Conservation (phyloP, 1,140 invertebrate genomes). For the Orussus abietinus region DNA sequence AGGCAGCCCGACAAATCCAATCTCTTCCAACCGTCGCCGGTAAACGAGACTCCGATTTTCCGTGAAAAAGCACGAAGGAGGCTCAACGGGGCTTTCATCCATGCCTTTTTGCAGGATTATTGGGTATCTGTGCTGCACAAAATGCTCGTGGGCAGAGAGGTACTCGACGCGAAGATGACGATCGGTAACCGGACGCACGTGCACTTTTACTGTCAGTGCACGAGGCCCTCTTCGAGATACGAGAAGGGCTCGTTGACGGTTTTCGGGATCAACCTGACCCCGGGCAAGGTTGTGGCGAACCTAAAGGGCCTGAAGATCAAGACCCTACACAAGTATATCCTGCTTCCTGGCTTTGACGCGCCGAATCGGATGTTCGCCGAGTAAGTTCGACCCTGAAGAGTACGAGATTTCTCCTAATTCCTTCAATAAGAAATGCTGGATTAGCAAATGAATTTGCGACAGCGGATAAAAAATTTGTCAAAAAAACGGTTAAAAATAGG, state of each 20-base stretch:
- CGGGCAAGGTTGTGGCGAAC: slow-evolving; percentile 21
- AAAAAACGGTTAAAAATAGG: too few species aligned
- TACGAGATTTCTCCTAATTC: background rate
- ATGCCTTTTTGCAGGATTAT: slow-evolving; percentile 50
- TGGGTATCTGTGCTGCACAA: slow-evolving; percentile 55
- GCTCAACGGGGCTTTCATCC: too few species aligned
- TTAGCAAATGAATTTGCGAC: too few species aligned
- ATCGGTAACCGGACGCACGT: slow-evolving; percentile 34
- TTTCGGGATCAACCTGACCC: slow-evolving; percentile 46
- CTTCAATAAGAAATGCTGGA: too few species aligned
- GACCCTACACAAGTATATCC: slow-evolving; percentile 38
- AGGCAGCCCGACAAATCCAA: slow-evolving; percentile 38
- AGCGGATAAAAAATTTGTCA: too few species aligned
- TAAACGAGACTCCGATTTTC: too few species aligned
- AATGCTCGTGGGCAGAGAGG: slow-evolving; percentile 46
- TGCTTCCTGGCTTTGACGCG: slow-evolving; percentile 35
- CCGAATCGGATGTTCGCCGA: slow-evolving; percentile 38
- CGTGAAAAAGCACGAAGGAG: too few species aligned
- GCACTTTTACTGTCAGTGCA: slow-evolving; percentile 50
- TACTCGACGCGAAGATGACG: slow-evolving; percentile 41
- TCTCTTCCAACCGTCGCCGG: slow-evolving; percentile 43
- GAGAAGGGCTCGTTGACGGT: slow-evolving; percentile 43
- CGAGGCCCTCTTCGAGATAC: slow-evolving; percentile 38
- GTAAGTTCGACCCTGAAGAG: slow-evolving; percentile 32
- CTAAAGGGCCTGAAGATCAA: slow-evolving; percentile 34